These are phyloP conservation scores for Chaetophractus vellerosus DNA, from an alignment of 2,797 vertebrate genomes.

Conservation along the genomic window DNA sequence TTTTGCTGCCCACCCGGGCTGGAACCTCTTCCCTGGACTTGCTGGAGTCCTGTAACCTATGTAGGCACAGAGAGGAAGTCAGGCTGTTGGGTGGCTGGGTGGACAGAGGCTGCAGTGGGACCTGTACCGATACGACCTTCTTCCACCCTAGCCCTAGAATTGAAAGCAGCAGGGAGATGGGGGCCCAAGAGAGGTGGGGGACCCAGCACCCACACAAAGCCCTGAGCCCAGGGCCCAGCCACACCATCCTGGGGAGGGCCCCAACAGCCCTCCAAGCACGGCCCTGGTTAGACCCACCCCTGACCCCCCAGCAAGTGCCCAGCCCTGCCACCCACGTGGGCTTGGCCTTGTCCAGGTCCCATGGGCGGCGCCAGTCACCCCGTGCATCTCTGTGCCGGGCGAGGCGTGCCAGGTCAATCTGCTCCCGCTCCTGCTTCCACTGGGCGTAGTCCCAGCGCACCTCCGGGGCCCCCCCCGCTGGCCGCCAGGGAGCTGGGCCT, in stretches of 20 bases:
- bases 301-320: background rate
- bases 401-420: constrained; percentile 96
- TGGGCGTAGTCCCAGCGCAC: constrained; percentile 81
- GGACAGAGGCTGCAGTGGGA: background rate
- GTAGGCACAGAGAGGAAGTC: background rate
- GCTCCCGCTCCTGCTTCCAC: constrained; percentile 97
- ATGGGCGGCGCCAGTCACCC: constrained; percentile 98
- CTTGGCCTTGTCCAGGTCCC: constrained; percentile 97
- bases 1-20: background rate
- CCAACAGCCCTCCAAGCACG: background rate
- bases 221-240: background rate
- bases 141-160: background rate
- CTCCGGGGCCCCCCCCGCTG: background rate
- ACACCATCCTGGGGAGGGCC: background rate
- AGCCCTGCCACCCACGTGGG: constrained; percentile 93
- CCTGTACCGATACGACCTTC: background rate
- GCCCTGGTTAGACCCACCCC: background rate
- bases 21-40: background rate
- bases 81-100: background rate
- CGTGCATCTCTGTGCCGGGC: constrained; percentile 96
- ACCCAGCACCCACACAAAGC: background rate
- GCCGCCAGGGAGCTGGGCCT: background rate
- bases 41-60: constrained; percentile 72
- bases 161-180: background rate
- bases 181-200: background rate